Conservation (phyloP, 92 coral and sea anemone genomes). For the Porites evermanni region DNA sequence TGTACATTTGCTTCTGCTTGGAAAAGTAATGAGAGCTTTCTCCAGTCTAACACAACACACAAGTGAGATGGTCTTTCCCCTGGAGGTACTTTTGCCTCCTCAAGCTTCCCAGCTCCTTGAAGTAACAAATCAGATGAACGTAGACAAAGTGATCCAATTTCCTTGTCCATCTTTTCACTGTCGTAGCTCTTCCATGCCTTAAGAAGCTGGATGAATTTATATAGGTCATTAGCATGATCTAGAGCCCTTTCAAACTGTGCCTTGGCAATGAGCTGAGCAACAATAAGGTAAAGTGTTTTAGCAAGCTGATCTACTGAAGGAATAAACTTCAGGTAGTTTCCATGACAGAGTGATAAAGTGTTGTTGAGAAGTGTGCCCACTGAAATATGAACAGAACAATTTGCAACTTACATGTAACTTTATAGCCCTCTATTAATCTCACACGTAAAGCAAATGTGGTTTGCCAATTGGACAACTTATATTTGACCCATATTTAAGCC, state of each 20-base stretch:
- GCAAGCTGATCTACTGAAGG: constrained; percentile 78
- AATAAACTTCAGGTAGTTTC: constrained; percentile 57
- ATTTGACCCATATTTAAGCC: too few species aligned
- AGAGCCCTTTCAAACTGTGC: constrained; percentile 63
- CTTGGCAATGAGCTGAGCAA: constrained; percentile 67
- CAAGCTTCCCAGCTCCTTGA: constrained; percentile 74
- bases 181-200: constrained; percentile 55
- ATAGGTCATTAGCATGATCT: constrained; percentile 61
- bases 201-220: constrained; percentile 60
- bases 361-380: constrained; percentile 62
- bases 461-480: too few species aligned
- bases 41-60: constrained; percentile 63
- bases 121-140: constrained; percentile 64
- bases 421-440: too few species aligned
- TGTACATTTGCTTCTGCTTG: constrained; percentile 62
- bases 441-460: too few species aligned
- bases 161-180: constrained; percentile 55
- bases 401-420: background rate
- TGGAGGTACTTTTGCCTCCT: constrained; percentile 38
- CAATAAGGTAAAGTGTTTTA: constrained; percentile 65
- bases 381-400: constrained; percentile 19
- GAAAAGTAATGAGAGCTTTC: constrained; percentile 59
- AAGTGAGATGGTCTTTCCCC: constrained; percentile 18
- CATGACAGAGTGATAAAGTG: constrained; percentile 62
- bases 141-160: constrained; percentile 55